Percentiles rank a stretch among this genome's conserved stretches.
Evolutionary conservation across 2,888 invertebrate species (phyloP).

Genomic region (Taenaris catops): DNA sequence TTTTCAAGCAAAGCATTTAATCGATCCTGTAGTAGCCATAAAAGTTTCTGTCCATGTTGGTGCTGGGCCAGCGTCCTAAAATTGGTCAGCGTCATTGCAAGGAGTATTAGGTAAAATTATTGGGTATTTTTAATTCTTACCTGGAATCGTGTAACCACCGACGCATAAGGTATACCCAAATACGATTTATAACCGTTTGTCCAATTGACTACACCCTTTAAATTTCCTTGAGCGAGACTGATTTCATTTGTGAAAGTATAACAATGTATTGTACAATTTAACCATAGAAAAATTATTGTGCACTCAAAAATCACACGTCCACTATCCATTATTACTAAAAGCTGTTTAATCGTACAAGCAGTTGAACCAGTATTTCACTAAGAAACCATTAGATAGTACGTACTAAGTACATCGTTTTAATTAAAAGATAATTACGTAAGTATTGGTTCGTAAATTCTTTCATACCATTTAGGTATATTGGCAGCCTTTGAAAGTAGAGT

Average conservation of each 20-base stretch:
- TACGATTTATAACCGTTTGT: constrained; percentile 24
- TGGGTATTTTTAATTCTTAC: too few relatives aligned
- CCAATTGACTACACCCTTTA: constrained; percentile 18
- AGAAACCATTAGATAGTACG: too few relatives aligned
- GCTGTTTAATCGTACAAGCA: not conserved
- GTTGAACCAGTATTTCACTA: not conserved
- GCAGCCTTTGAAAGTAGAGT: too few relatives aligned
- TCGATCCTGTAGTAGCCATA: constrained; percentile 25
- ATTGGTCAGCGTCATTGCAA: constrained; percentile 1
- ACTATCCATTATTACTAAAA: constrained; percentile 1
- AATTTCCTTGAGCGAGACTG: constrained; percentile 28
- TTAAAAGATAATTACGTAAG: too few relatives aligned
- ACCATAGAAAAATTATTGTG: not conserved
- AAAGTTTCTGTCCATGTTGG: constrained; percentile 32
- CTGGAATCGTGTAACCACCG: constrained; percentile 29
- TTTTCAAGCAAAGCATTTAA: too few relatives aligned
- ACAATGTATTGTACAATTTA: constrained; percentile 1
- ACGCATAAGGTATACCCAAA: constrained; percentile 35
- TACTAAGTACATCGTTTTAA: too few relatives aligned
- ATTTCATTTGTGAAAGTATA: constrained; percentile 12
- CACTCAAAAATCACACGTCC: constrained; percentile 2
- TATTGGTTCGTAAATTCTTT: too few relatives aligned
- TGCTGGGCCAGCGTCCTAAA: constrained; percentile 31
- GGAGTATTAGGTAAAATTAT: too few relatives aligned
- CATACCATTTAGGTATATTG: too few relatives aligned